Conservation (phyloP, 2,113 vertebrate species). For the Vulpes ferrilata region DNA sequence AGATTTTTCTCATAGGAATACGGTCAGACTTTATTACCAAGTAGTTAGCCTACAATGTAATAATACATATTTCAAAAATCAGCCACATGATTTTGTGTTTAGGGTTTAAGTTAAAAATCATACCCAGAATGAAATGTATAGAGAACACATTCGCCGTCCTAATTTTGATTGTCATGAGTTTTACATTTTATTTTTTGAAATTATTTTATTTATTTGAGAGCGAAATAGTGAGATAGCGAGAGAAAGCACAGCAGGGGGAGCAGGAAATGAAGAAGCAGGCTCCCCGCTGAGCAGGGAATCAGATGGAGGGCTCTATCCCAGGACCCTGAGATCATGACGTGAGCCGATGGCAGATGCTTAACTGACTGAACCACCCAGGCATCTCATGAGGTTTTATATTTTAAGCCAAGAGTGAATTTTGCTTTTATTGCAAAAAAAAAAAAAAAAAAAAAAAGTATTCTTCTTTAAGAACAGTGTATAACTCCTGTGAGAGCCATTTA, state of each 20-base stretch:
- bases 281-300: no score
- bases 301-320: no score
- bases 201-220: no score
- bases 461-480: slow-evolving; percentile 64
- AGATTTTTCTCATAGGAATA: slow-evolving; percentile 64
- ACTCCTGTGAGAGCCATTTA: slow-evolving; percentile 63
- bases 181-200: no score
- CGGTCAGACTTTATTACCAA: slow-evolving; percentile 75
- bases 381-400: slow-evolving; percentile 12
- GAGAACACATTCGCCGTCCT: not conserved
- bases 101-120: slow-evolving; percentile 66
- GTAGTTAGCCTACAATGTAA: slow-evolving; percentile 76
- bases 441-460: slow-evolving; percentile 45
- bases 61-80: slow-evolving; percentile 70
- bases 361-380: no score
- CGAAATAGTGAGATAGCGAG: no score
- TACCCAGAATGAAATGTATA: slow-evolving; percentile 15
- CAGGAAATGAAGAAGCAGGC: no score
- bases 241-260: no score
- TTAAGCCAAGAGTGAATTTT: slow-evolving; percentile 52
- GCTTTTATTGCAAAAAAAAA: slow-evolving; percentile 46
- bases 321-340: no score
- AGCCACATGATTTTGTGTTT: slow-evolving; percentile 51
- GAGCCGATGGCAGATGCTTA: no score
- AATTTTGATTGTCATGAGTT: slow-evolving; percentile 53